Evolutionary conservation across 2,888 invertebrate species (phyloP), one percentile per base, ranked within the genome.

Genomic region (Micoletzkya japonica): DNA sequence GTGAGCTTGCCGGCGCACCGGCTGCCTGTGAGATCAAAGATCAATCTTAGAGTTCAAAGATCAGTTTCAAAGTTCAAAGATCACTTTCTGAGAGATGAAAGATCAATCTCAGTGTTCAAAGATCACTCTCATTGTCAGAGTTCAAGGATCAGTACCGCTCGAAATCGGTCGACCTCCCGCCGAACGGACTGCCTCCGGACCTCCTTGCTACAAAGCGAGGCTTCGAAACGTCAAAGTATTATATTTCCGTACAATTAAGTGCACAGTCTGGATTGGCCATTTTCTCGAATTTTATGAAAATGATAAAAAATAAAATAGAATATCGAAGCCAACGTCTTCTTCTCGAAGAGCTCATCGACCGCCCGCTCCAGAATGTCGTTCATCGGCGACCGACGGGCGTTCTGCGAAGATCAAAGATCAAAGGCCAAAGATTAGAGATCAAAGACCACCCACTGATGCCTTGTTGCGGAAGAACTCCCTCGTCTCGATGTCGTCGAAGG

Each of bases 401-500:
- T n/a, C n/a, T n/a, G n/a, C n/a, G n/a, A n/a, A n/a, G n/a, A n/a
- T n/a, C n/a, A n/a, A n/a, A n/a, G n/a, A n/a, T n/a, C n/a, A n/a
- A n/a, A n/a, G n/a, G n/a, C n/a, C n/a, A n/a, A n/a, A n/a, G n/a
- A n/a, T n/a, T n/a, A n/a, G n/a, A n/a, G n/a, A n/a, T n/a, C n/a
- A n/a, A n/a, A n/a, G n/a, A n/a, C n/a, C n/a, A n/a, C n/a, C n/a
- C n/a, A n/a, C n/a, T n/a, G n/a, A n/a, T n/a, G n/a, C n/a, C 44
- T 14, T 44, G 10, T 44, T 44, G 10, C 10, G 10, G 10, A 44
- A 20, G 10, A 44, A 44, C 64, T 66, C 54, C 28, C 54, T 52
- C n/a, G 44, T n/a, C 0, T 52, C 64, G 28, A 66, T 66, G 28
- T 66, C 64, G 20, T 66, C 64, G 54, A 63, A 63, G 4, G 63